These are phyloP conservation scores for Simalia tracyae DNA, from an alignment of 2,797 vertebrate species.

Conservation along the genomic window DNA sequence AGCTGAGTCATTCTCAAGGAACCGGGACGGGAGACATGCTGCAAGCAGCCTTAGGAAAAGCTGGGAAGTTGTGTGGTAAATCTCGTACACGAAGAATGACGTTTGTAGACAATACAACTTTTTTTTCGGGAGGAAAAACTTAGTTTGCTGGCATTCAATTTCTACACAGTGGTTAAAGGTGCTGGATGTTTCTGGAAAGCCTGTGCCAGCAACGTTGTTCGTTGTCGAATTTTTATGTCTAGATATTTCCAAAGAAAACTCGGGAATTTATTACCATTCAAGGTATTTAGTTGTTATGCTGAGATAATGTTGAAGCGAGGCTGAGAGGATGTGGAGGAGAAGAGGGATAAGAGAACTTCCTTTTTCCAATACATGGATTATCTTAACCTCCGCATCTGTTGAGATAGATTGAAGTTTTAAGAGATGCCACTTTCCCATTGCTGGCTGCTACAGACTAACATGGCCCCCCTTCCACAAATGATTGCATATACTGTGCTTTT, in stretches of 20 bases:
- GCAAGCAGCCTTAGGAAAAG: not conserved
- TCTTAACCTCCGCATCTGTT: not conserved
- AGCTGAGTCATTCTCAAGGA: not conserved
- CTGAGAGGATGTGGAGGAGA: not conserved
- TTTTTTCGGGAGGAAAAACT: not conserved
- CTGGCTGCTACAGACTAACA: not conserved
- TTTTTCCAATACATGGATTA: not conserved
- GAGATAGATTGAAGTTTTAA: not conserved
- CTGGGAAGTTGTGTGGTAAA: not conserved
- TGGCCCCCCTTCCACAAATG: not conserved
- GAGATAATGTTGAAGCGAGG: not conserved
- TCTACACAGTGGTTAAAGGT: not conserved
- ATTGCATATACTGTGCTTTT: not conserved
- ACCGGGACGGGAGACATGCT: not conserved
- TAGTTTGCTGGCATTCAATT: not conserved
- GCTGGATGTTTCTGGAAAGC: not conserved
- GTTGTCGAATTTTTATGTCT: not conserved
- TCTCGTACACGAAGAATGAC: not conserved
- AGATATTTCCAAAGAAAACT: not conserved
- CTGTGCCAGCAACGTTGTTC: not conserved
- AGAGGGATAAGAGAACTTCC: not conserved
- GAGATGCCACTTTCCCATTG: not conserved
- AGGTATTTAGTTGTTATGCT: not conserved
- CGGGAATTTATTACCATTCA: not conserved
- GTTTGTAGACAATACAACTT: not conserved